Percentiles rank a stretch among this genome's conserved stretches.
phyloP scores from a whole-genome alignment of 2,888 invertebrate genomes.

The Netelia melanura region DNA sequence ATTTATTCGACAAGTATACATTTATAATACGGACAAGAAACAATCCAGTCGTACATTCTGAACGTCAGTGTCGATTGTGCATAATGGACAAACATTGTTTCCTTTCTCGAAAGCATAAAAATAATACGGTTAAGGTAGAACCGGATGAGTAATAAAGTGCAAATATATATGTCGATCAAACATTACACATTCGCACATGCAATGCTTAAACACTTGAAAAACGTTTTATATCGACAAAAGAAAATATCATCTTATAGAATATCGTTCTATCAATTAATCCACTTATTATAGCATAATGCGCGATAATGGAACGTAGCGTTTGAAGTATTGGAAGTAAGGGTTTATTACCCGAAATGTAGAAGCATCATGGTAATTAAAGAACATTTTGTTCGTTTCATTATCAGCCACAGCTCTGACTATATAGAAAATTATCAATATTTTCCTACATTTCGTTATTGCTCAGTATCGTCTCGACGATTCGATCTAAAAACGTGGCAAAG shows the following conservation, averaged over 20 bases:
- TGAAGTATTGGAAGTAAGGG: constrained; percentile 57
- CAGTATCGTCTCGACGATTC: constrained; percentile 11
- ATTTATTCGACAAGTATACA: constrained; percentile 69
- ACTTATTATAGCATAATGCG: constrained; percentile 47
- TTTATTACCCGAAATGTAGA: not conserved
- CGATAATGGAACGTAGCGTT: constrained; percentile 61
- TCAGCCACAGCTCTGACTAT: constrained; percentile 2
- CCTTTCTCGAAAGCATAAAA: constrained; percentile 22
- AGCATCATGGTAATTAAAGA: constrained; percentile 56
- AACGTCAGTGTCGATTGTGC: constrained; percentile 40
- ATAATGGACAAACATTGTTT: constrained; percentile 50
- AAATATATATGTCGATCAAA: constrained; percentile 63
- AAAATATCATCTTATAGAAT: constrained; percentile 42
- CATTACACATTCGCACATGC: constrained; percentile 41
- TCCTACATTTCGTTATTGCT: not conserved
- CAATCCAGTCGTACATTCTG: constrained; percentile 54
- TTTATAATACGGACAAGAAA: constrained; percentile 60
- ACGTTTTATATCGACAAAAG: not conserved
- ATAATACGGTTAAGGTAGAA: not conserved
- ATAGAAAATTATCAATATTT: constrained; percentile 33
- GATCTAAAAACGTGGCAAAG: constrained; percentile 23
- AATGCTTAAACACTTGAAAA: constrained; percentile 3
- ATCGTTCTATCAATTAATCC: constrained; percentile 34
- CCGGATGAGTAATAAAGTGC: constrained; percentile 33
- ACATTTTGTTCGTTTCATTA: constrained; percentile 9